Conservation (phyloP, 1,140 invertebrate genomes). For the Neotoxoptera formosana region DNA sequence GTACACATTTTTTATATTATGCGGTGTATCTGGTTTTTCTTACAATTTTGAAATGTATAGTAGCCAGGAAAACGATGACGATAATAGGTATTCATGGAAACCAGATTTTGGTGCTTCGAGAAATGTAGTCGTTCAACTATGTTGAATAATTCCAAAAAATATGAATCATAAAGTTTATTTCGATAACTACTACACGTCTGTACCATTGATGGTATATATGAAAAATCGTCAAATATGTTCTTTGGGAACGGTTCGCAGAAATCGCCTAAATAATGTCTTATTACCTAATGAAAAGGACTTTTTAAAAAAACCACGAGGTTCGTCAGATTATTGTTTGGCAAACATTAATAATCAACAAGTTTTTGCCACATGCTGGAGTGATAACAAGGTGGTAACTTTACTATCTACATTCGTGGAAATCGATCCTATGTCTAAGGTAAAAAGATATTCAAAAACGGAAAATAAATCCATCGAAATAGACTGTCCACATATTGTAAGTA, state of each 20-base stretch:
- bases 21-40: slow-evolving; percentile 38
- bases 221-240: slow-evolving; percentile 60
- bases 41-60: slow-evolving; percentile 64
- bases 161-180: slow-evolving; percentile 60
- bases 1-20: slow-evolving; percentile 62
- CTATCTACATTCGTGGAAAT: too few relatives aligned
- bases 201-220: slow-evolving; percentile 60
- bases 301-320: slow-evolving; percentile 58
- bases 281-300: slow-evolving; percentile 59
- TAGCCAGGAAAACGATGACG: slow-evolving; percentile 60
- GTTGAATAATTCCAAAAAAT: slow-evolving; percentile 56
- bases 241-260: slow-evolving; percentile 60
- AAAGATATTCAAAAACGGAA: slow-evolving; percentile 60
- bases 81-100: slow-evolving; percentile 31
- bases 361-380: slow-evolving; percentile 11
- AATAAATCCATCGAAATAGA: slow-evolving; percentile 41
- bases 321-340: slow-evolving; percentile 9
- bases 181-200: slow-evolving; percentile 60
- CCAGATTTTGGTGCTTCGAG: slow-evolving; percentile 59
- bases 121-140: slow-evolving; percentile 59
- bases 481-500: slow-evolving; percentile 61
- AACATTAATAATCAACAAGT: slow-evolving; percentile 56
- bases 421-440: slow-evolving; percentile 62
- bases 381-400: too few relatives aligned
- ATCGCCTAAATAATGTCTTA: slow-evolving; percentile 60